Evolutionary conservation across 2,888 invertebrate species (phyloP).

Genomic region (Euzetes globulus): DNA sequence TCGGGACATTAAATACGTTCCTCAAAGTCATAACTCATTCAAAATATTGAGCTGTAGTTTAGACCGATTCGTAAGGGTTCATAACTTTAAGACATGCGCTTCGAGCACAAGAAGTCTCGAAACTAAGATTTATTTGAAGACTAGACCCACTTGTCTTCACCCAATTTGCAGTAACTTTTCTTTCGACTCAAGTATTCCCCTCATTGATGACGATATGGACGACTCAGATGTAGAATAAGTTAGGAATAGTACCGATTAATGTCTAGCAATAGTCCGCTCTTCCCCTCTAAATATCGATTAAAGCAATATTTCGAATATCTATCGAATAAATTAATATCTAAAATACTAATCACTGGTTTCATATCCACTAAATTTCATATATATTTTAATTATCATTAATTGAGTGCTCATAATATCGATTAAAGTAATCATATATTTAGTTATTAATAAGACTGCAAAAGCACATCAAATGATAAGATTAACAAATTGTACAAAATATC

Average conservation of each 20-base stretch:
- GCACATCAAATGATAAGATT: not conserved
- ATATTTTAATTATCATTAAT: too few species aligned
- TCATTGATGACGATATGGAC: conserved; percentile 5
- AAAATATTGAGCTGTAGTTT: conserved; percentile 37
- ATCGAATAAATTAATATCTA: too few species aligned
- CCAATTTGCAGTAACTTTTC: conserved; percentile 31
- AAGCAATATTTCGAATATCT: not conserved
- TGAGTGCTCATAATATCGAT: too few species aligned
- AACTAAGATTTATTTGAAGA: conserved; percentile 35
- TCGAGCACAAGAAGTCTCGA: conserved; percentile 31
- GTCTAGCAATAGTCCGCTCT: not conserved
- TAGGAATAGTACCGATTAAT: not conserved
- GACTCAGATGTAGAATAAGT: conserved; percentile 18
- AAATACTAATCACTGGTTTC: too few species aligned
- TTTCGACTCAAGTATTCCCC: not conserved
- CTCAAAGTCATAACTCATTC: not conserved
- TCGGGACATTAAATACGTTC: conserved; percentile 36
- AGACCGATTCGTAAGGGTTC: conserved; percentile 38
- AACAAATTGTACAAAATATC: not conserved
- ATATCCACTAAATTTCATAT: too few species aligned
- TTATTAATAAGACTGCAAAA: not conserved
- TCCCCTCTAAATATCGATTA: not conserved
- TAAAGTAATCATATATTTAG: not conserved
- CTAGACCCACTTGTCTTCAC: conserved; percentile 38
- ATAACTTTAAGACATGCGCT: conserved; percentile 28